Percentiles rank a stretch among this genome's conserved stretches.
phyloP scores from a whole-genome alignment of 2,113 vertebrate species.

The Campylomormyrus numenius region DNA sequence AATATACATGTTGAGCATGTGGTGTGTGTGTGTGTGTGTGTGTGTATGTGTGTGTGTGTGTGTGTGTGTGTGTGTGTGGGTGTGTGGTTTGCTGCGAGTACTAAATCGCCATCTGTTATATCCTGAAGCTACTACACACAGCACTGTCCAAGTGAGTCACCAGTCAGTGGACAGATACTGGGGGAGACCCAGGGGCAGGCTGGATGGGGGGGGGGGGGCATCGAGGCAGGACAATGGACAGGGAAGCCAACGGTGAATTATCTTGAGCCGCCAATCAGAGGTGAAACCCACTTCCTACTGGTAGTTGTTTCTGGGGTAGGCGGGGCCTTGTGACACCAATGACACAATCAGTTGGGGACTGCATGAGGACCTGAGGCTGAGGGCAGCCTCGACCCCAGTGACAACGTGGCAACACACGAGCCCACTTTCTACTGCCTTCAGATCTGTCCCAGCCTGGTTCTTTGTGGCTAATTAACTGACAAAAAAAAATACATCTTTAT shows the following conservation, averaged over 20 bases:
- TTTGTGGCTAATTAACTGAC: conserved; percentile 70
- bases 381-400: background rate
- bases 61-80: background rate
- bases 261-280: background rate
- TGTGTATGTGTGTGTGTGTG: background rate
- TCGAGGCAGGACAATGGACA: background rate
- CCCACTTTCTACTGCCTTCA: conserved; percentile 56
- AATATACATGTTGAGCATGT: background rate
- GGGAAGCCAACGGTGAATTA: background rate
- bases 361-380: background rate
- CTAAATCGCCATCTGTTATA: conserved; percentile 3
- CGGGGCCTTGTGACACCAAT: background rate
- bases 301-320: background rate
- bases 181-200: background rate
- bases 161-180: background rate
- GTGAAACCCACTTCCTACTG: background rate
- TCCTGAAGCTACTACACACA: background rate
- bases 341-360: background rate
- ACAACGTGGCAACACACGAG: background rate
- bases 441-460: conserved; percentile 61
- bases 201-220: background rate
- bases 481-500: conserved; percentile 61
- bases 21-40: background rate
- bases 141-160: background rate
- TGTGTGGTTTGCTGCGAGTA: background rate